Base-by-base conservation (phyloP, 1,140 invertebrate genomes). In the Phortica variegata region DNA sequence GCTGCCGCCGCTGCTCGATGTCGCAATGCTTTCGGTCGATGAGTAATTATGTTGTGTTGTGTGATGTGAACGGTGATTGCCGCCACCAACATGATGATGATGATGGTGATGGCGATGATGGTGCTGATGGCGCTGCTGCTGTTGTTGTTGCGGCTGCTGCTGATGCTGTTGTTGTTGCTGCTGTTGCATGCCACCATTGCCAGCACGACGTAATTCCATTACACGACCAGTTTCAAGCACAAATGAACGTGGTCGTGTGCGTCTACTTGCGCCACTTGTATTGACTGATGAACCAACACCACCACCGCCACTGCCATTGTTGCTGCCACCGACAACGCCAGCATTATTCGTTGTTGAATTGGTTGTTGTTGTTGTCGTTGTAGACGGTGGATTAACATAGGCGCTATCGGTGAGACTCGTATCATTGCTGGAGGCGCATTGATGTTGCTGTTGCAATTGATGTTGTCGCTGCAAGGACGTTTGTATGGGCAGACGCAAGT, bases 21-120 rank as follows among this genome's bases (percentile, higher is more conserved):
- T 90, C 8, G 88, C 87, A 82, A 92, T 89, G 65, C 88, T 90
- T 70, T 92, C 90, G 2, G 87, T 89, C 61, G 88, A 91, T 1
- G 87, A 90, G 70, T 88, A 91, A 45, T 90, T 89, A 43, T 82
- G 58, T 2, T 45, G 33, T 0, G 36, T 80, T 5, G 7, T 4
- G 12, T 7, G 8, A 69, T 38, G 58, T 49, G 75, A 74, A 49
- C 83, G 79, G 6, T 16, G 36, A 3, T 19, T 21, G 13, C 49
- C 41, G 17, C 81, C 77, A 54, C 81, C 80, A 23, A 73, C 77
- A 26, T 29, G 43, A 3, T 34, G 42, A 12, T 41, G 43, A 0
- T 36, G 41, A 9, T 42, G 21, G 18, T 9, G 33, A 34, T 23
- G n/a, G 17, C 29, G 17, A 26, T 12, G 15, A 8, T 40, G 20